Evolutionary conservation across 2,888 invertebrate genomes (phyloP).

Genomic region (Erebia aethiops): DNA sequence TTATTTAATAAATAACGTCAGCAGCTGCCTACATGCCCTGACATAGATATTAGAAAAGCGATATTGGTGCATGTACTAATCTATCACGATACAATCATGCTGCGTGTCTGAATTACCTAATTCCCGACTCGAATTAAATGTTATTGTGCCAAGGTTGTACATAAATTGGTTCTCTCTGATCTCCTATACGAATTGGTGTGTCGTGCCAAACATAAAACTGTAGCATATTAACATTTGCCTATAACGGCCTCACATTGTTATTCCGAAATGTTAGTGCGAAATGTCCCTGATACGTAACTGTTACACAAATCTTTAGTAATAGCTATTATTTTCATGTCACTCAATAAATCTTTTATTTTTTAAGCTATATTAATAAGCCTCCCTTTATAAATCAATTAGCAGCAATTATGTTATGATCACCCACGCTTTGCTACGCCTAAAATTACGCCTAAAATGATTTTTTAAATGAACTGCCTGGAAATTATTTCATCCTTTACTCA

Average conservation of each 20-base stretch:
- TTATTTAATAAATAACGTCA: constrained; percentile 5
- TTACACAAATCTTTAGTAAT: background rate
- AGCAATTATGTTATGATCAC: no score
- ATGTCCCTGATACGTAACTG: constrained; percentile 20
- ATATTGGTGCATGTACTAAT: constrained; percentile 43
- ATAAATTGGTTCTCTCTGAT: constrained; percentile 46
- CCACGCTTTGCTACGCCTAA: no score
- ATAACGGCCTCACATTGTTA: constrained; percentile 46
- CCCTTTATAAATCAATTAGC: no score
- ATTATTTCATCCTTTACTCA: no score
- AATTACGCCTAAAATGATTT: no score
- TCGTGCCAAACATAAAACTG: constrained; percentile 57
- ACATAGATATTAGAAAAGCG: constrained; percentile 37
- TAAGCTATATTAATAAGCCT: background rate
- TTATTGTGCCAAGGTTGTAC: constrained; percentile 75
- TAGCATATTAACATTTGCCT: constrained; percentile 49
- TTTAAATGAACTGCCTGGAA: no score
- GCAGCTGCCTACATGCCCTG: constrained; percentile 16
- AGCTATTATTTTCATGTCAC: background rate
- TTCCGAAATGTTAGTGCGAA: constrained; percentile 32
- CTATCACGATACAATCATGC: constrained; percentile 62
- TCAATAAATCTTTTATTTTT: background rate
- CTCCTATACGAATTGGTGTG: constrained; percentile 54
- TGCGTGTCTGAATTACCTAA: constrained; percentile 62
- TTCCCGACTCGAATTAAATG: constrained; percentile 71